Evolutionary conservation across 2,888 invertebrate species (phyloP), one percentile per base, ranked within the genome.

Genomic region (Epinotia demarniana): DNA sequence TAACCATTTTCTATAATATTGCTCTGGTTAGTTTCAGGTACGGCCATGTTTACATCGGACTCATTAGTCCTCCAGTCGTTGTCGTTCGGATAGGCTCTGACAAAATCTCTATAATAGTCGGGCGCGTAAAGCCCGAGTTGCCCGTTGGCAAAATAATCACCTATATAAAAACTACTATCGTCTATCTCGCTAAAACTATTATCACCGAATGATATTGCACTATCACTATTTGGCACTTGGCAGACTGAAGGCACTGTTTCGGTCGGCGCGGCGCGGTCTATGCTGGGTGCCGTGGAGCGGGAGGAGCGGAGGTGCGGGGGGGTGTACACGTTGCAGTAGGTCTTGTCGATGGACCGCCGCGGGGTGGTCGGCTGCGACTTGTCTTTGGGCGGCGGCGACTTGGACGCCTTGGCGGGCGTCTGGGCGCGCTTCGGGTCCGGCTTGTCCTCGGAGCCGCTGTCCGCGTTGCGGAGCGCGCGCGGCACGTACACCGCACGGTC

Each of bases 401-500:
- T 91, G 61, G 91, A 91, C 66, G 89, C 87, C 84, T 89, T 92
- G 61, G 79, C 80, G 71, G 89, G 90, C 18, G 85, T 79, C 77
- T 82, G 84, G 79, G 86, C 82, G 77, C 87, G 86, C 78, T 87
- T 87, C 69, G 82, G 78, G 64, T 78, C 85, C 82, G 33, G 68
- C 77, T 86, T 87, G 76, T 89, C 90, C 49, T 88, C 78, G 39
- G 73, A 76, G 12, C 81, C 83, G 70, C 75, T 80, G 63, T 90
- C 89, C n/a, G 90, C 85, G 39, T 87, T 83, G 76, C 96, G 95
- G 78, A 96, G 93, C 77, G 96, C 96, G 84, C 96, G 95, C 77
- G 97, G 97, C 77, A 97, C 96, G 93, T 97, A 97, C 69, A 97
- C 96, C 23, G 97, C 97, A 58, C 96, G 95, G 89, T 97, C 97